These are phyloP conservation scores for Aporophyla lueneburgensis DNA, from an alignment of 2,888 invertebrate genomes.

Conservation along the genomic window DNA sequence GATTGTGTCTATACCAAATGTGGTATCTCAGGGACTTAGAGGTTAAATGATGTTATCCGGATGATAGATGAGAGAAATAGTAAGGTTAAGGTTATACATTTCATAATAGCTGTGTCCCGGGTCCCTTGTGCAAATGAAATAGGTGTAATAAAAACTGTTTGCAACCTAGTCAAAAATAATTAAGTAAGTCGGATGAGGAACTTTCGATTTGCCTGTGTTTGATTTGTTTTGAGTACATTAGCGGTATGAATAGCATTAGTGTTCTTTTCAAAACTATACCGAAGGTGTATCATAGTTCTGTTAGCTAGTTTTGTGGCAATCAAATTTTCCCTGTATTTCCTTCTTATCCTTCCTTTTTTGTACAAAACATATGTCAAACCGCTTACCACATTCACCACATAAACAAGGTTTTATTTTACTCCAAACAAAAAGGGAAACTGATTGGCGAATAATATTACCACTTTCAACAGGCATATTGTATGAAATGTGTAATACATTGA, in stretches of 20 bases:
- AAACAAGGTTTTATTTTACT: neutral
- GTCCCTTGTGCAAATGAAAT: neutral
- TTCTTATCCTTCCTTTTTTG: neutral
- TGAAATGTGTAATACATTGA: slow-evolving; percentile 20
- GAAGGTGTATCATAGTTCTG: neutral
- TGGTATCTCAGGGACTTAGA: too few relatives aligned
- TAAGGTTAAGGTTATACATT: neutral
- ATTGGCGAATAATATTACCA: slow-evolving; percentile 41
- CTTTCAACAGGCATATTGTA: slow-evolving; percentile 19
- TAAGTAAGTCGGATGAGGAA: neutral
- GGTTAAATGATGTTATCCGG: slow-evolving; percentile 7
- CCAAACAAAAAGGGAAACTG: slow-evolving; percentile 25
- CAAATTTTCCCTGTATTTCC: neutral
- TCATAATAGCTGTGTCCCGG: neutral
- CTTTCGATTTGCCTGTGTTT: neutral
- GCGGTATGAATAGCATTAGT: too few relatives aligned
- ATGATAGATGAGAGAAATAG: neutral
- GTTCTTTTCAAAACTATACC: neutral
- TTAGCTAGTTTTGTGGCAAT: neutral
- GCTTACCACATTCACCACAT: neutral
- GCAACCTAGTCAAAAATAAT: neutral
- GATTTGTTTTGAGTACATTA: too few relatives aligned
- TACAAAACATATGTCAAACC: neutral
- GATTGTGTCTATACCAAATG: too few relatives aligned
- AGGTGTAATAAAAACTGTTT: neutral